Evolutionary conservation across 2,113 vertebrate species (phyloP), one percentile per base, ranked within the genome.

Genomic region (Lucifuga dentata): DNA sequence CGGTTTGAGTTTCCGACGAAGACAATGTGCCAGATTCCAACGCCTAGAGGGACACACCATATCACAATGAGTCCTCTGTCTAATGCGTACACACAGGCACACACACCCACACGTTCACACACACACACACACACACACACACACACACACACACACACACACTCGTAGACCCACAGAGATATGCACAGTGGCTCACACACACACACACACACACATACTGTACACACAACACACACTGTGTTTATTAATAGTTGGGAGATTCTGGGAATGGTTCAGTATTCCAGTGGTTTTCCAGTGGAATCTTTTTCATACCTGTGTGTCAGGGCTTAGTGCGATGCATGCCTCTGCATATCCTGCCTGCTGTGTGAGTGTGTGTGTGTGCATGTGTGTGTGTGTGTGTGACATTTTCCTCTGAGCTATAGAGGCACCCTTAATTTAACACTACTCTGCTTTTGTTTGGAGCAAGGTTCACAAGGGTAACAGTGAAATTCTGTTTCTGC

Each of bases 11-110:
- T 91, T 89, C 83, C 80, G 73, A 86, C 66, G 52, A 67, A 89
- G 87, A 90, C 88, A 88, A 89, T 86, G 82, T 84, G 86, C 89
- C 87, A 89, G 85, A 91, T 91, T 91, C 88, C 87, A 84, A 73
- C 13, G 86, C 90, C 85, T 90, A 76, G 69, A 88, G 90, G 90
- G 86, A 88, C 79, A 84, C 58, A 12, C 55, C 46, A 0, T 44
- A 80, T 72, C 84, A 91, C 90, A 91, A 91, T 84, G 90, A 74
- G n/a, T 57, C 67, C 86, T 87, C 84, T 91, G 89, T 91, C 55
- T 38, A 40, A 68, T 73, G 76, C 23, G 61, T 45, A 52, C 69
- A 65, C 68, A 56, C 48, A n/a, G 64, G 57, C 69, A 67, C 60
- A 64, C 26, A n/a, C 49, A 21, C 76, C 63, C 73, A 61, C 49